Evolutionary conservation across 2,888 invertebrate genomes (phyloP), one percentile per base, ranked within the genome.

Genomic region (Arrhopalites spinosus): DNA sequence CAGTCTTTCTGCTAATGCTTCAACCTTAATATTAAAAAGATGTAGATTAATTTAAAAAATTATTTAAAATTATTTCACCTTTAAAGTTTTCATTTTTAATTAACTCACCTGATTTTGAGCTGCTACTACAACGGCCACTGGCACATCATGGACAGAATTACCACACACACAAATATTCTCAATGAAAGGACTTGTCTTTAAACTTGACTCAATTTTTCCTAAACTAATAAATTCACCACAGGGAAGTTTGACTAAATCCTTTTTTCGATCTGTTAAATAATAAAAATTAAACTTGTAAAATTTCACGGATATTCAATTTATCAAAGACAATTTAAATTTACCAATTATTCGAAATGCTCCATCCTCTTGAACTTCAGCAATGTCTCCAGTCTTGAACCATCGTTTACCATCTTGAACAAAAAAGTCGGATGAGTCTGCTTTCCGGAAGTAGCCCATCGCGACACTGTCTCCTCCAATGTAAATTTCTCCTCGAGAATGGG

Each of bases 151-250:
- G 76, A 90, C 89, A 50, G 93, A 90, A 88, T 97, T 95, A 13
- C 96, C 99, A 86, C 95, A 96, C 61, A 98, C 94, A 86, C 98
- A 99, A 85, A 98, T 93, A 87, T 98, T 98, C 86, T 99, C 98
- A 70, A 99, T 92, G 50, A 96, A 87, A 17, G 96, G 92, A 84
- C 93, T 94, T 5, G 97, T 95, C 86, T 98, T 96, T 83, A 99
- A 87, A 84, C 94, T 94, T 0, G 97, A 92, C 85, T 99, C 99
- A 45, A 98, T 95, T 87, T 96, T 97, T 79, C 96, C 97, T 68
- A 99, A 89, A 0, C 98, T 98, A 27, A 99, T 95, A 86, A 98
- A 99, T 87, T 99, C 99, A 79, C 99, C 99, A 30, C 95, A 93
- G 86, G 98, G 96, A 73, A 99, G 89, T 86, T 99, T 99, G 47